Base-by-base conservation (phyloP, 2,888 invertebrate species). In the Prostheceraeus crozeri region DNA sequence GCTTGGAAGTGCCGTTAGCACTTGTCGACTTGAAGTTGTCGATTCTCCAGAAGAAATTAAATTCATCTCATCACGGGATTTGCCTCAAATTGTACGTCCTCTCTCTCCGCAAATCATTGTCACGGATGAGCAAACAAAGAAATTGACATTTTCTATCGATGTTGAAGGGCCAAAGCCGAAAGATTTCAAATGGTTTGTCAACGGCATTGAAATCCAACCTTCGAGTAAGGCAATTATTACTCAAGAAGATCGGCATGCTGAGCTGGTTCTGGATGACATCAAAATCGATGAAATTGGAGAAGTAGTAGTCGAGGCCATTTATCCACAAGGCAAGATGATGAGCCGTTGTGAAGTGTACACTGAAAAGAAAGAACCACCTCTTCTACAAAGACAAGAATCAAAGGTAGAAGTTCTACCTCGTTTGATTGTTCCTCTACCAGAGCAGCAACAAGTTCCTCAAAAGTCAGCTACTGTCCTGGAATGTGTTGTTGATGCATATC, bases 181-280 rank as follows among this genome's bases (percentile, higher is more conserved):
- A 3, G 68, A 69, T 19, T 65, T 79, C 62, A 71, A 70, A 14
- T 79, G 79, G 79, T 75, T 71, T 63, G 72, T 78, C 19, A 77
- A 79, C 59, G 77, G 78, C 11, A 71, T 77, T 63, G 76, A 77
- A 66, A 69, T 76, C 54, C 67, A 70, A 35, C 72, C 74, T 0
- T 72, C 73, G 3, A 70, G 71, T 27, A 71, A 72, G 62, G 70
- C 71, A 57, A 70, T 73, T 58, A 65, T 65, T 21, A 66, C 66
- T 57, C 70, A 71, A 53, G 70, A 69, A 25, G 69, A 70, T 11
- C 71, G 68, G 63, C 68, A 68, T 46, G 65, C 69, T 2, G 67
- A 74, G 45, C 69, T 73, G 14, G 72, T 74, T 54, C 71, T 58
- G 11, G 23, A 35, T 6, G 27, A 60, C 11, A n/a, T 31, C n/a